Evolutionary conservation across 2,113 vertebrate species (phyloP).

Genomic region (Gymnorhina tibicen): DNA sequence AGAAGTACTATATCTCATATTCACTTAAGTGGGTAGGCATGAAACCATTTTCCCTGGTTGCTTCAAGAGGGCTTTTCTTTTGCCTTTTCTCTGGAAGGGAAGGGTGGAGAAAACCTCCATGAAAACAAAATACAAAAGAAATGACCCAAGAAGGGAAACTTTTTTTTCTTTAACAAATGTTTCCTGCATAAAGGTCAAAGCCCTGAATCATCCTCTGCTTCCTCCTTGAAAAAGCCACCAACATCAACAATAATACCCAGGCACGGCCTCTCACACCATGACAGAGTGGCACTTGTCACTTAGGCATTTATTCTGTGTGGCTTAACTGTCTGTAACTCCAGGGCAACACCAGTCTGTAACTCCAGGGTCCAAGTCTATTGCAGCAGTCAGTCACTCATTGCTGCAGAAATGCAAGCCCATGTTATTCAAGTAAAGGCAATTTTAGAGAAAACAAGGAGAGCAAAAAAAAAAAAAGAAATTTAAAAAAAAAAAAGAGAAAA

Average conservation of each 20-base stretch:
- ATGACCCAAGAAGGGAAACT: not conserved
- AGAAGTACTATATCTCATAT: fast-evolving
- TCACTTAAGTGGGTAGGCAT: not conserved
- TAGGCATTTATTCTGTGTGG: not conserved
- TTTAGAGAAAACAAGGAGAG: not conserved
- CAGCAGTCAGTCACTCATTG: not conserved
- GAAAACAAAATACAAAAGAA: not conserved
- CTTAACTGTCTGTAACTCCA: not conserved
- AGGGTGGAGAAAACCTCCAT: not conserved
- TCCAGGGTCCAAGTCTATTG: not conserved
- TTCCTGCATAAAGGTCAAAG: not conserved
- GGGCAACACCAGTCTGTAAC: not conserved
- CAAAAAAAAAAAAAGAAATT: no score
- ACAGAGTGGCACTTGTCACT: not conserved
- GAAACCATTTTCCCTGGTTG: not conserved
- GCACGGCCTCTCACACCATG: fast-evolving
- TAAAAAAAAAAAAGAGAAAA: no score
- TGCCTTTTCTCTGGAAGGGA: not conserved
- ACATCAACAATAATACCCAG: not conserved
- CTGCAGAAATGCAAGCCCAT: not conserved
- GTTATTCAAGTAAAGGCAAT: not conserved
- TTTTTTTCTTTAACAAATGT: not conserved
- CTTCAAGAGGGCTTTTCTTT: not conserved
- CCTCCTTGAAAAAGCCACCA: not conserved
- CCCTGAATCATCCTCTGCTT: not conserved